phyloP scores from a whole-genome alignment of 2,888 invertebrate species.

The Ferdinandea cuprea region DNA sequence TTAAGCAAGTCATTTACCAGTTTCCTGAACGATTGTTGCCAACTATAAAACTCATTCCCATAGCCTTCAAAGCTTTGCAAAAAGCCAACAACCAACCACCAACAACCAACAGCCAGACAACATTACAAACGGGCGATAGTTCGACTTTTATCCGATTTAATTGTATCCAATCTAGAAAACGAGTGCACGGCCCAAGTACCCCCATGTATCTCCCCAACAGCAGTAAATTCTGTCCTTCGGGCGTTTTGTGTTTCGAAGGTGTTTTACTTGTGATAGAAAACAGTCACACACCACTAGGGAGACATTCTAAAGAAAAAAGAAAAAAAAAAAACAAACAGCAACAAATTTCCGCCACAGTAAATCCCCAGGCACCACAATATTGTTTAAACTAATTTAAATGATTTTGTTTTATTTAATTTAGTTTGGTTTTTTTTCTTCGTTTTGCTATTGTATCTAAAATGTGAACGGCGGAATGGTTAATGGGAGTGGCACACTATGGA shows the following conservation, averaged over 20 bases:
- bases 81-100: constrained; percentile 22
- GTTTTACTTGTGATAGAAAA: constrained; percentile 12
- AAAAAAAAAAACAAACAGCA: too few species aligned
- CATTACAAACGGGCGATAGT: constrained; percentile 7
- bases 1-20: constrained; percentile 36
- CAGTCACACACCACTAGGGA: constrained; percentile 12
- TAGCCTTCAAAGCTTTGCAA: constrained; percentile 38
- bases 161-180: constrained; percentile 49
- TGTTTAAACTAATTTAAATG: constrained; percentile 65
- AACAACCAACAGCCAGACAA: constrained; percentile 1
- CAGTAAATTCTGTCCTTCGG: constrained; percentile 54
- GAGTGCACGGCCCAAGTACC: constrained; percentile 39
- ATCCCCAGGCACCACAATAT: constrained; percentile 9
- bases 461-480: constrained; percentile 48
- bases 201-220: constrained; percentile 9
- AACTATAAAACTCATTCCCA: constrained; percentile 52
- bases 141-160: constrained; percentile 54
- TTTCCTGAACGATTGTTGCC: constrained; percentile 50
- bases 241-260: constrained; percentile 51
- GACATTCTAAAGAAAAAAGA: constrained; percentile 40
- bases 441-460: constrained; percentile 30
- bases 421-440: constrained; percentile 7
- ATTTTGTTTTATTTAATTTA: constrained; percentile 10
- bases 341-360: constrained; percentile 48
- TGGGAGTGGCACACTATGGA: constrained; percentile 56